phyloP scores from a whole-genome alignment of 2,797 vertebrate genomes.

The Natrix natrix region DNA sequence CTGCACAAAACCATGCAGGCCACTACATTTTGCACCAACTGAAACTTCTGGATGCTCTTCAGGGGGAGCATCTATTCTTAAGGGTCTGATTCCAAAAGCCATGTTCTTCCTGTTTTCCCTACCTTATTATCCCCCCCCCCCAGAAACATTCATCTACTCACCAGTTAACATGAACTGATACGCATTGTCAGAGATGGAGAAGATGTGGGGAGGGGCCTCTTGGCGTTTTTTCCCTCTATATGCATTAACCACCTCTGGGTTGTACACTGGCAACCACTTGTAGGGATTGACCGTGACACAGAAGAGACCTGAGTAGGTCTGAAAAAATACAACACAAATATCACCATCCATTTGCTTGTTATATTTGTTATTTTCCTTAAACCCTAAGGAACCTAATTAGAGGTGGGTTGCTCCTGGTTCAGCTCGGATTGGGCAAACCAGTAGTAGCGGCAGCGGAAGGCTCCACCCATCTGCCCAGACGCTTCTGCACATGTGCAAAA shows the following conservation, averaged over 20 bases:
- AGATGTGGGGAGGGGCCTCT: constrained; percentile 79
- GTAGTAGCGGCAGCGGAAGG: too few relatives aligned
- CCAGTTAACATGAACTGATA: constrained; percentile 88
- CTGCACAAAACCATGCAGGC: neutral
- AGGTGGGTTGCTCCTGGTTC: too few relatives aligned
- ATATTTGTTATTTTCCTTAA: neutral
- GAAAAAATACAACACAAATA: constrained; percentile 46
- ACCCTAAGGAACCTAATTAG: neutral
- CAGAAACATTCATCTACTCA: constrained; percentile 47
- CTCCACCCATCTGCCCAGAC: too few relatives aligned
- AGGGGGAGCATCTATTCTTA: neutral
- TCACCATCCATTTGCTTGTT: neutral
- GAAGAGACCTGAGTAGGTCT: constrained; percentile 75
- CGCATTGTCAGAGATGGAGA: constrained; percentile 80
- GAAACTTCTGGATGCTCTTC: neutral
- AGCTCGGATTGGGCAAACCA: too few relatives aligned
- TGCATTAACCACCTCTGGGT: constrained; percentile 71
- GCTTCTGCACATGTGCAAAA: too few relatives aligned
- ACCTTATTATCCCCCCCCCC: neutral
- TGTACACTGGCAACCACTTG: constrained; percentile 80
- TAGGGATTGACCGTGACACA: constrained; percentile 77
- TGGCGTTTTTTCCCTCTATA: constrained; percentile 78
- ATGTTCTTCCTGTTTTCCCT: neutral
- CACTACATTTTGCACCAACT: neutral
- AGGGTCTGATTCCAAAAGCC: neutral